These are phyloP conservation scores for Eueides isabella DNA, from an alignment of 1,140 invertebrate species.

Conservation along the genomic window DNA sequence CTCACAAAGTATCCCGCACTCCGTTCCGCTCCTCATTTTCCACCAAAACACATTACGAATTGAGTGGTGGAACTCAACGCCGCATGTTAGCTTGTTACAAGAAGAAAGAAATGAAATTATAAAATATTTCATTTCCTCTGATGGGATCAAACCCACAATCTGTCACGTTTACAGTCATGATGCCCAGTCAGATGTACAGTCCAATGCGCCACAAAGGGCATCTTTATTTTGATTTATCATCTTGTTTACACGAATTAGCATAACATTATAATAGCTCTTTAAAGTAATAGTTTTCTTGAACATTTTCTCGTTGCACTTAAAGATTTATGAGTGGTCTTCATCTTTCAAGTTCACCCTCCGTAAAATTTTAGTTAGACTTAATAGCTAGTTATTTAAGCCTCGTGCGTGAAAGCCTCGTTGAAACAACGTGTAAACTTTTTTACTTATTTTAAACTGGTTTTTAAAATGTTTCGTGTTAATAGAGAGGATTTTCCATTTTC, in stretches of 20 bases:
- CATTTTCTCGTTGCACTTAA: constrained; percentile 13
- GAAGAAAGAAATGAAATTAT: too few species aligned
- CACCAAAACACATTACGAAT: too few species aligned
- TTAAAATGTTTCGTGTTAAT: constrained; percentile 10
- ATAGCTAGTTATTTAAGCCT: constrained; percentile 6
- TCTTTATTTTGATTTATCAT: too few species aligned
- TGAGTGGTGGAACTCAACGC: too few species aligned
- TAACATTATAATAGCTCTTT: neutral
- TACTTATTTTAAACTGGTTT: neutral
- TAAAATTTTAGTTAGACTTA: constrained; percentile 15
- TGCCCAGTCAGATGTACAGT: too few species aligned
- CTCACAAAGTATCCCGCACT: too few species aligned
- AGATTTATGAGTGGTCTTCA: constrained; percentile 24
- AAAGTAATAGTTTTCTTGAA: constrained; percentile 13
- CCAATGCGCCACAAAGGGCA: too few species aligned
- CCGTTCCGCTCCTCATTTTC: too few species aligned
- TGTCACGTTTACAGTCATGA: too few species aligned
- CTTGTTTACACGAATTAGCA: neutral
- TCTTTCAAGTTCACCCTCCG: constrained; percentile 22
- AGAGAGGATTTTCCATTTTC: constrained; percentile 7
- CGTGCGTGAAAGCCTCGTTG: constrained; percentile 12
- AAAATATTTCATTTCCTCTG: too few species aligned
- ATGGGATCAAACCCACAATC: too few species aligned
- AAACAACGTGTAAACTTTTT: neutral
- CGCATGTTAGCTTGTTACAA: too few species aligned